These are phyloP conservation scores for Lucinisca nassula DNA, from an alignment of 2,888 invertebrate species.

Conservation along the genomic window DNA sequence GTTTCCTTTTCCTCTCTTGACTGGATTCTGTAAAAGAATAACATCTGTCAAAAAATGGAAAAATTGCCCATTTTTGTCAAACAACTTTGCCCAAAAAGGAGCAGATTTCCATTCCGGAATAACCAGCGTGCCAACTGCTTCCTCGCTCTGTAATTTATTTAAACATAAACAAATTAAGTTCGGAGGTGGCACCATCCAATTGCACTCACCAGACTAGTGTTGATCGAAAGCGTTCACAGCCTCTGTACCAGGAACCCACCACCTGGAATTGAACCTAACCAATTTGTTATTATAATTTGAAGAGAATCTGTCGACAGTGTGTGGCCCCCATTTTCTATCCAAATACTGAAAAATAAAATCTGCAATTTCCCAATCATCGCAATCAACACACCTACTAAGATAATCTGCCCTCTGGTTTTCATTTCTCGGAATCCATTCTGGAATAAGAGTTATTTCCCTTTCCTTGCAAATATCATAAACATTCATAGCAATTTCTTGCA, in stretches of 20 bases:
- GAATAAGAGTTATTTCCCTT: constrained; percentile 29
- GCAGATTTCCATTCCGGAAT: too few species aligned
- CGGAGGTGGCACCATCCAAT: too few species aligned
- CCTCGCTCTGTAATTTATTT: too few species aligned
- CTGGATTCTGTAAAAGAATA: too few species aligned
- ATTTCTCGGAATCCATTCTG: constrained; percentile 55
- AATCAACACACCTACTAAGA: constrained; percentile 55
- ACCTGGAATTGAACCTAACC: not conserved
- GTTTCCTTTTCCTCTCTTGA: too few species aligned
- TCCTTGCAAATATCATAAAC: constrained; percentile 40
- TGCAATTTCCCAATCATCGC: constrained; percentile 64
- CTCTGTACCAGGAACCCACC: not conserved
- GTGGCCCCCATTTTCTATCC: constrained; percentile 46
- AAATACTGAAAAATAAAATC: constrained; percentile 42
- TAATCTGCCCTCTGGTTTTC: constrained; percentile 55
- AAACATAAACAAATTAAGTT: too few species aligned
- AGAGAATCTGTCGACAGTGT: constrained; percentile 63
- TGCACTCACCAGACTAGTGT: too few species aligned
- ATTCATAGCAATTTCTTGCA: constrained; percentile 48
- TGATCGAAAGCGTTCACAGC: too few species aligned
- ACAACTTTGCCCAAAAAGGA: too few species aligned
- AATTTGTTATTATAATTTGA: not conserved
- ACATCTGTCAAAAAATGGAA: too few species aligned
- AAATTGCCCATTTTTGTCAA: too few species aligned
- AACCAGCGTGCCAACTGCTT: too few species aligned